A percentile compares a stretch with the other conserved stretches of the same genome.
These are phyloP conservation scores for Clepsis dumicolana DNA, from an alignment of 2,888 invertebrate genomes.

Conservation along the genomic window DNA sequence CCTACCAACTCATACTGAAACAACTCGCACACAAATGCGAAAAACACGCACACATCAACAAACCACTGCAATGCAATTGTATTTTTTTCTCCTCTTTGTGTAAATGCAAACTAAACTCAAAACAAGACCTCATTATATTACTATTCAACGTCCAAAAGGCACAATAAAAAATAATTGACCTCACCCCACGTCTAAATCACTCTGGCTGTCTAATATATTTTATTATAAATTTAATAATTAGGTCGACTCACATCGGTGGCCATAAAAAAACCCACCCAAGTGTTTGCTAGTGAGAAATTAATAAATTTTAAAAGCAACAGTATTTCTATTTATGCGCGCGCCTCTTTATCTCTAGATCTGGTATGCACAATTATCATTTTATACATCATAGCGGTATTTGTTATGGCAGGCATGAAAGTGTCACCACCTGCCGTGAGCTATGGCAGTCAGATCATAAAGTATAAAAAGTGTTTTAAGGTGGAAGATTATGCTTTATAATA, in stretches of 20 bases:
- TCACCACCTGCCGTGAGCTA: conserved; percentile 26
- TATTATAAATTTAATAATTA: conserved; percentile 79
- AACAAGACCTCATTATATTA: background rate
- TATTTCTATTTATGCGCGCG: background rate
- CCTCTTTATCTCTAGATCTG: conserved; percentile 65
- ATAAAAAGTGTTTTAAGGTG: too few relatives aligned
- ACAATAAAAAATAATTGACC: conserved; percentile 40
- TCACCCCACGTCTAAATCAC: conserved; percentile 39
- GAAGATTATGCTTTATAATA: too few relatives aligned
- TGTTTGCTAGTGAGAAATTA: conserved; percentile 60
- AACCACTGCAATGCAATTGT: too few relatives aligned
- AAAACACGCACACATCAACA: too few relatives aligned
- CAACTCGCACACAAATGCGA: too few relatives aligned
- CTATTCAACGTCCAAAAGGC: background rate
- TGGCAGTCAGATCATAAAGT: too few relatives aligned
- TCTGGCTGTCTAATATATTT: conserved; percentile 62
- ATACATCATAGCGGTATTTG: conserved; percentile 78
- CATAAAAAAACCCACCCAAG: conserved; percentile 56
- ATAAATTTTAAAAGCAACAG: conserved; percentile 51
- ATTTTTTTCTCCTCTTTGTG: too few relatives aligned
- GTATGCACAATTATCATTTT: conserved; percentile 74
- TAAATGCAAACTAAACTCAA: too few relatives aligned
- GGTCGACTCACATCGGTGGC: conserved; percentile 59
- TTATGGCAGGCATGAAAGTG: conserved; percentile 71
- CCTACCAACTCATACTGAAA: too few relatives aligned